Percentiles rank a stretch among this genome's conserved stretches.
phyloP scores from a whole-genome alignment of 1,140 invertebrate genomes.

The Reticulitermes speratus region DNA sequence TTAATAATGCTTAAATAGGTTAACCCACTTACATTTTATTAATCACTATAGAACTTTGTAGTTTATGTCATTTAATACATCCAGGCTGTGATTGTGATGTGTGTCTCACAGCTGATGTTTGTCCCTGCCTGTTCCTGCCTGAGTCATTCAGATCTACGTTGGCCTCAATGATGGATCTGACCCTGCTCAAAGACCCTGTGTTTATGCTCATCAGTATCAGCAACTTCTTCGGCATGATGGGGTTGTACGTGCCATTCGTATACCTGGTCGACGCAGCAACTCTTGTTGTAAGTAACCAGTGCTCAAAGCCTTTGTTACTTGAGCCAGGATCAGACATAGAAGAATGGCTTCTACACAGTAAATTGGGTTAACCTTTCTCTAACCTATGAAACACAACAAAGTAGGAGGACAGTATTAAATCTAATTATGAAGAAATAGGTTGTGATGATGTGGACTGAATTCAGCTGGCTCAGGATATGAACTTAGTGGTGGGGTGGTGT shows the following conservation, averaged over 20 bases:
- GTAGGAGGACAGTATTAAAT: too few relatives aligned
- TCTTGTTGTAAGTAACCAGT: conserved; percentile 56
- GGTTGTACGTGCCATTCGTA: conserved; percentile 93
- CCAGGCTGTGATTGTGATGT: neutral
- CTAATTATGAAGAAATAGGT: too few relatives aligned
- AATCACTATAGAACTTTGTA: too few relatives aligned
- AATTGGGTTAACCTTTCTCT: too few relatives aligned
- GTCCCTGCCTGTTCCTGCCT: conserved; percentile 75
- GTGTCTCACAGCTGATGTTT: conserved; percentile 50
- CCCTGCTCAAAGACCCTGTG: conserved; percentile 83
- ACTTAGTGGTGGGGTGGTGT: too few relatives aligned
- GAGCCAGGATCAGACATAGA: neutral
- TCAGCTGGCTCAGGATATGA: too few relatives aligned
- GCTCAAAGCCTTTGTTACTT: too few relatives aligned
- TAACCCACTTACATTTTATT: too few relatives aligned
- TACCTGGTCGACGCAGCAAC: conserved; percentile 85
- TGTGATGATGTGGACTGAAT: too few relatives aligned
- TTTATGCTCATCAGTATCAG: conserved; percentile 92
- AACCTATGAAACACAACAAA: too few relatives aligned
- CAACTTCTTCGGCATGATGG: conserved; percentile 92
- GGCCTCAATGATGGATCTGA: conserved; percentile 91
- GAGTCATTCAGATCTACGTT: conserved; percentile 79
- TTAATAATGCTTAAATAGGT: too few relatives aligned
- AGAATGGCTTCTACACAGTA: neutral
- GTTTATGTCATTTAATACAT: too few relatives aligned